Evolutionary conservation across 2,888 invertebrate species (phyloP).

Genomic region (Xestia ashworthii): DNA sequence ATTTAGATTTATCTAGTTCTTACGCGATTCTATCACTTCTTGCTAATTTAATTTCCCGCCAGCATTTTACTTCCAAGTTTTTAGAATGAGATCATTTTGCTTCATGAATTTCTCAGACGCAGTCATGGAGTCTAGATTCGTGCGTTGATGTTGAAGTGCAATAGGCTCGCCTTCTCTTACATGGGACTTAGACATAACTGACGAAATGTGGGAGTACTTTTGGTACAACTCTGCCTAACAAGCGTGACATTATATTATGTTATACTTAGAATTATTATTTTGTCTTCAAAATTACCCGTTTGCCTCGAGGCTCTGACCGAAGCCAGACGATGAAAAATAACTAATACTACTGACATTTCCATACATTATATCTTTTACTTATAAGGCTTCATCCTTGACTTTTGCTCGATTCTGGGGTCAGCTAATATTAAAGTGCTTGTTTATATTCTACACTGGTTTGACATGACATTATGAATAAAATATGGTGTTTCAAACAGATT

Average conservation of each 20-base stretch:
- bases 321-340: conserved; percentile 45
- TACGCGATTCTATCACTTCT: not conserved
- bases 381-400: conserved; percentile 62
- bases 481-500: conserved; percentile 30
- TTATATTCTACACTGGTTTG: conserved; percentile 49
- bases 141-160: no score
- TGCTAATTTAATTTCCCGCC: not conserved
- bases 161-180: no score
- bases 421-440: conserved; percentile 44
- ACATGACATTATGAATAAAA: conserved; percentile 44
- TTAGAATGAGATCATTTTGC: not conserved
- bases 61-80: not conserved
- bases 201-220: no score
- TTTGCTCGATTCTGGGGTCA: conserved; percentile 54
- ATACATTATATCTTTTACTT: conserved; percentile 54
- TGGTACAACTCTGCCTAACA: no score
- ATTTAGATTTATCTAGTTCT: not conserved
- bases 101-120: no score
- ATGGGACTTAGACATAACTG: no score
- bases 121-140: no score
- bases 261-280: not conserved
- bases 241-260: no score
- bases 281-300: conserved; percentile 8
- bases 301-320: conserved; percentile 25
- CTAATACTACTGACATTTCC: conserved; percentile 52